Evolutionary conservation across 1,140 invertebrate species (phyloP).

Genomic region (Homalodisca vitripennis): DNA sequence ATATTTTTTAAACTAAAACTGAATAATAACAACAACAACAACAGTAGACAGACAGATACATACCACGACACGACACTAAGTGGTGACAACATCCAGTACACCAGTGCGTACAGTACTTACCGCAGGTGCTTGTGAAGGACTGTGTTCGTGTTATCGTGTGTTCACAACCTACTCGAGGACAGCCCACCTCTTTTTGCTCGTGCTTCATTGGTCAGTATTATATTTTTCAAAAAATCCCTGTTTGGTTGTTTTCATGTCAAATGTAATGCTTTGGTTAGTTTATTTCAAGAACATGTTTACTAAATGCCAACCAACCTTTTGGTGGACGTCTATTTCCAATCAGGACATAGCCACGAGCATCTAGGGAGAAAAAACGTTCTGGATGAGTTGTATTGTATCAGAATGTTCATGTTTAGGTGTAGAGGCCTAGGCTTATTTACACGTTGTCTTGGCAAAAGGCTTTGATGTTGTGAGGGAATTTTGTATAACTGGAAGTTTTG

Average conservation of each 20-base stretch:
- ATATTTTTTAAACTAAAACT: no score
- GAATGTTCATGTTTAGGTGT: neutral
- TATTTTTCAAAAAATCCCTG: neutral
- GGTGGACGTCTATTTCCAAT: constrained; percentile 19
- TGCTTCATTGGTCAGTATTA: no score
- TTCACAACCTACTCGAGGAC: no score
- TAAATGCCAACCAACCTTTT: constrained; percentile 19
- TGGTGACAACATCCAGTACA: no score
- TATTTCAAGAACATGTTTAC: neutral
- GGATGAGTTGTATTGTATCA: neutral
- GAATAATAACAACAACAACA: no score
- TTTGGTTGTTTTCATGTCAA: neutral
- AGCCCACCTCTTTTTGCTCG: no score
- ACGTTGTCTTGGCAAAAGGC: constrained; percentile 22
- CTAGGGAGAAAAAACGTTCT: constrained; percentile 17
- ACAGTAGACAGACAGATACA: no score
- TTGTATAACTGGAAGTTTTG: no score
- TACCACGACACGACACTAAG: no score
- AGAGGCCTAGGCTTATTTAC: constrained; percentile 10
- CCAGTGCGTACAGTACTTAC: no score
- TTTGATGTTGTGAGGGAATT: neutral
- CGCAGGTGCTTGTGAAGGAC: no score
- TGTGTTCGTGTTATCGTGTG: no score
- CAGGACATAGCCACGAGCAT: constrained; percentile 23
- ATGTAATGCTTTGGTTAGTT: neutral